Evolutionary conservation across 2,797 vertebrate species (phyloP).

Genomic region (Poecile montanus): DNA sequence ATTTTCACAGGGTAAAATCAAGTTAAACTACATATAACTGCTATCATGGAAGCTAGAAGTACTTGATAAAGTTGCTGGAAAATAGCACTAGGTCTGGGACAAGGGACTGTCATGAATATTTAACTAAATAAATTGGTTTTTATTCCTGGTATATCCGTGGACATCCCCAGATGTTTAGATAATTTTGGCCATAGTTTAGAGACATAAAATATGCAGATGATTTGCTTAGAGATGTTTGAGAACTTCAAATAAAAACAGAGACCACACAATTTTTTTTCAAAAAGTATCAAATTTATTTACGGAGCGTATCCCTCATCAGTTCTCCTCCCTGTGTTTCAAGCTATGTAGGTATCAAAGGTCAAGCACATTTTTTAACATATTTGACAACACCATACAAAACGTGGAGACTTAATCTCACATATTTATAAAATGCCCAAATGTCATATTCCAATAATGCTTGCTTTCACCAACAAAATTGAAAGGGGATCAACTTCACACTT

Average conservation of each 20-base stretch:
- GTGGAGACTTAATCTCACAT: not conserved
- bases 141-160: fast-evolving
- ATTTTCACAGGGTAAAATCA: not conserved
- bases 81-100: not conserved
- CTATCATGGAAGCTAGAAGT: not conserved
- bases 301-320: constrained; percentile 4
- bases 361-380: not conserved
- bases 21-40: not conserved
- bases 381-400: constrained; percentile 30
- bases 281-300: constrained; percentile 79
- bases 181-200: not conserved
- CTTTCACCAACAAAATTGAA: constrained; percentile 19
- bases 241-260: not conserved
- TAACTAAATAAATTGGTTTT: fast-evolving
- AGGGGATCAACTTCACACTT: not conserved
- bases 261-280: constrained; percentile 5
- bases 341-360: constrained; percentile 1
- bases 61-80: not conserved
- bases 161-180: not conserved
- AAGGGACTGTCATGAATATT: not conserved
- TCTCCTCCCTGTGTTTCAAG: constrained; percentile 1
- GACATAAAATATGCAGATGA: not conserved
- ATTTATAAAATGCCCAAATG: not conserved
- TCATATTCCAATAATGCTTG: not conserved
- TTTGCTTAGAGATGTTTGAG: not conserved